Conservation (phyloP, 2,113 vertebrate species). For the Prietella phreatophila region DNA sequence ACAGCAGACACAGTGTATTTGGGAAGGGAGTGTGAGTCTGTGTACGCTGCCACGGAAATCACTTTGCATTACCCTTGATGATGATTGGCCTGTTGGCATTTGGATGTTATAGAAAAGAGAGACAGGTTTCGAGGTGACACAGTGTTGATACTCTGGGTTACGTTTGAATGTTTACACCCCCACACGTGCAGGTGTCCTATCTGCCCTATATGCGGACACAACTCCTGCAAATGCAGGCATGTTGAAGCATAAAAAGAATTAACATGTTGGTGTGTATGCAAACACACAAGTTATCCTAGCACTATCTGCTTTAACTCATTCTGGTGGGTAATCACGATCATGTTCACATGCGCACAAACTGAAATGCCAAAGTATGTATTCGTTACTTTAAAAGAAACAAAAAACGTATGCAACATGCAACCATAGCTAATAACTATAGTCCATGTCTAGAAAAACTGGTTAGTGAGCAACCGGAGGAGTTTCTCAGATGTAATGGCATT, state of each 20-base stretch:
- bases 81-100: not conserved
- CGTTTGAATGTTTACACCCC: not conserved
- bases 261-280: not conserved
- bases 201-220: not conserved
- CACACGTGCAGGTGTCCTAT: not conserved
- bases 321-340: not conserved
- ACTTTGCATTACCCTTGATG: not conserved
- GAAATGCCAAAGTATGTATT: not conserved
- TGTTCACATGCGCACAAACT: not conserved
- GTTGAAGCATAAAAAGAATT: not conserved
- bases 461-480: not conserved
- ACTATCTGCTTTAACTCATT: not conserved
- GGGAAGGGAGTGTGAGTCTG: not conserved
- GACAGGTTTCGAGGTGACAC: not conserved
- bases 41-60: not conserved
- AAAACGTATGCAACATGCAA: not conserved
- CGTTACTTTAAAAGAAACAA: not conserved
- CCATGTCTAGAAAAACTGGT: slow-evolving; percentile 23
- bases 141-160: not conserved
- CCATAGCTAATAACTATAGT: not conserved
- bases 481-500: slow-evolving; percentile 1
- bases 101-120: not conserved
- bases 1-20: not conserved
- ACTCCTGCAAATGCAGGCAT: not conserved
- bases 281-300: not conserved